Base-by-base conservation (phyloP, 37 sponge, comb jelly and placozoan genomes). In the Hormiphora californensis region DNA sequence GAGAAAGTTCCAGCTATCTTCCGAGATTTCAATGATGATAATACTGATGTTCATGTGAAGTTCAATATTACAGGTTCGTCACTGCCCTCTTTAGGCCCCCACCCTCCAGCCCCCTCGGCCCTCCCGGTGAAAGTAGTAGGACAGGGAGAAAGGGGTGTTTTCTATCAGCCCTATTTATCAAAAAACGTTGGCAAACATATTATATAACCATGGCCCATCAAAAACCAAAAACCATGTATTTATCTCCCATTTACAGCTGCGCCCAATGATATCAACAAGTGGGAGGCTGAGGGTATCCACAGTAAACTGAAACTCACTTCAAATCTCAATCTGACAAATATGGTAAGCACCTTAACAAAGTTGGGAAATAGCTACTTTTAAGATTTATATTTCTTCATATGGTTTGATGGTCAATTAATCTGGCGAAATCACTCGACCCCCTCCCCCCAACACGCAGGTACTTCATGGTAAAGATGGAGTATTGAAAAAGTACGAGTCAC, bases 261-360 rank as follows among this genome's bases (percentile, higher is more conserved):
- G 15, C 33, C 33, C 8, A 33, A 19, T 33, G 37, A 65, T 19
- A 65, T 65, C 37, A 33, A 65, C 67, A 65, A 27, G 35, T 89
- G 89, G 0, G 91, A 91, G 78, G 63, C 31, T 11, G 69, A 54
- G 2, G 93, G 93, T 9, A 86, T 92, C 44, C 91, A 93, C 90
- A 94, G 93, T 90, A 97, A 93, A 87, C 94, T 97, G 89, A 97
- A 97, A 55, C 87, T 97, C 85, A 95, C 93, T 85, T 87, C 89
- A 12, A 69, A 54, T 8, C 17, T 94, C 54, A 85, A 43, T 23
- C 90, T 86, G n/a, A 59, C 88, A 27, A 94, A 93, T 67, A 86
- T 94, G 85, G 90, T 88, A 12, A 88, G 37, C 37, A 65, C 31
- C 53, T 31, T 61, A n/a, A n/a, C n/a, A n/a, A n/a, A n/a, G n/a